Base-by-base conservation (phyloP, 2,888 invertebrate species). In the Timema podura region DNA sequence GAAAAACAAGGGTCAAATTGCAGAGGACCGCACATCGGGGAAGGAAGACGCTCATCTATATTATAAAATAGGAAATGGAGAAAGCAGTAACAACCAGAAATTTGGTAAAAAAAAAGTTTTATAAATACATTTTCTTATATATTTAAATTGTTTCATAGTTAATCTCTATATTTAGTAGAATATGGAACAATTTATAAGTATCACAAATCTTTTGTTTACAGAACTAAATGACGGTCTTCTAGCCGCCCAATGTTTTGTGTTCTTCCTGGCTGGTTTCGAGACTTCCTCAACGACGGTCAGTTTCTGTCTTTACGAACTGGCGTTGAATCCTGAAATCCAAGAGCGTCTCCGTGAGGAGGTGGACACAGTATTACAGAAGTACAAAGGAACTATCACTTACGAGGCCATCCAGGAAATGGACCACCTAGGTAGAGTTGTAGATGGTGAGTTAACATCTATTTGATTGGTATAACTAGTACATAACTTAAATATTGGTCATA, bases 21-120 rank as follows among this genome's bases (percentile, higher is more conserved):
- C 78, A 70, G 75, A 77, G 71, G 79, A 78, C 11, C 30, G 30
- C 30, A 30, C 30, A 30, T 30, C 30, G 3, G 30, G 30, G 30
- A 30, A 30, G 3, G 30, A 30, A 30, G 30, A 30, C 30, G 1
- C 30, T 30, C 30, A 30, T 3, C 30, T 30, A 30, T 30, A 30
- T 30, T 30, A 67, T 64, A 11, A n/a, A 49, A 30, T n/a, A 64
- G 30, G 30, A 30, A 30, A 30, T 30, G 30, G 30, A 30, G 30
- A 30, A 30, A 30, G 30, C 30, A 30, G 30, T 2, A 30, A 30
- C 3, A 3, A 30, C 30, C 30, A 30, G 30, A 3, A 30, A 30
- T 30, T 30, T 30, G 30, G 30, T 30, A 30, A 30, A 30, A 30
- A 30, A 30, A 30, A 30, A 1, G 2, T 3, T 30, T 30, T 30